Evolutionary conservation across 1,140 invertebrate genomes (phyloP), one percentile per base, ranked within the genome.

Genomic region (Bombus waltoni): DNA sequence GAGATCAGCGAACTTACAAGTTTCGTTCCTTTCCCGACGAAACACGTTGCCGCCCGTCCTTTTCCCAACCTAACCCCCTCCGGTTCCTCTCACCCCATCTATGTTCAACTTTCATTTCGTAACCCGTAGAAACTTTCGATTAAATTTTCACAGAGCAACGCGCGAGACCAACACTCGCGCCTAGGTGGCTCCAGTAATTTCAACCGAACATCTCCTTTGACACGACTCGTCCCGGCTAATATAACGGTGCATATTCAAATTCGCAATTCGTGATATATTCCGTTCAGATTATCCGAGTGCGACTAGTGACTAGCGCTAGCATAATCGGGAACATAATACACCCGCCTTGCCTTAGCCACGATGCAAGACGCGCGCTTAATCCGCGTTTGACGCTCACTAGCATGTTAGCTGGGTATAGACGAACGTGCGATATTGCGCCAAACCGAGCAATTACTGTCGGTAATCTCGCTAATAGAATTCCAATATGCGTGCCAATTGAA

Each of bases 391-490:
- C 87, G 88, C 47, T 88, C 87, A 72, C 83, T 53, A 82, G 86
- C 65, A 76, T 75, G 75, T 70, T 79, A 75, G 72, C 74, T 80
- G 65, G 18, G 47, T 47, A 83, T 65, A 81, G 88, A 86, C 89
- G 81, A 65, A 66, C 72, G 85, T 91, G 71, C 89, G 86, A 91
- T 91, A 91, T 92, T 91, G 90, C 90, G 87, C 91, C 87, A 90
- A 92, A 92, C 91, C 91, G 91, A 91, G 91, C 90, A 92, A 92
- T 92, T 91, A 92, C 90, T 86, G 90, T 83, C 85, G 87, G 90
- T 92, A 92, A 92, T 92, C 92, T 86, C 83, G 86, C 87, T 92
- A 92, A 92, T 92, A 92, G 92, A 92, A 92, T 92, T 92, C 91
- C 92, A 92, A 92, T 92, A 92, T 92, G 92, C 91, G 91, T 91